Evolutionary conservation across 2,797 vertebrate genomes (phyloP).

Genomic region (Eulemur coronatus): DNA sequence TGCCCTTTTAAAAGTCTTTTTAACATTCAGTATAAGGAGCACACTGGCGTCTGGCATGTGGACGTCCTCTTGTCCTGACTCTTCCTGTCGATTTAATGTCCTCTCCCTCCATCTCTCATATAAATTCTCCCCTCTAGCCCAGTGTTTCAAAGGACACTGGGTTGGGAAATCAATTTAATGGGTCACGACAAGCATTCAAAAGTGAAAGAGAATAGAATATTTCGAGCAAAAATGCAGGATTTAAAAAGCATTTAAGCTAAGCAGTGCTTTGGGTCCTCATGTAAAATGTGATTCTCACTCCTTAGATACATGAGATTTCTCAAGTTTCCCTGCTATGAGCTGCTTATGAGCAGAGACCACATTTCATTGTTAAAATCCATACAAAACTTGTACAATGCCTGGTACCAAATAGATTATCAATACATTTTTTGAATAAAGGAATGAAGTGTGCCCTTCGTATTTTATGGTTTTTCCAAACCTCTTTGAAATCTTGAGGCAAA

Average conservation of each 20-base stretch:
- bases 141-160: background rate
- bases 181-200: background rate
- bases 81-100: background rate
- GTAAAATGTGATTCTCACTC: fast-evolving
- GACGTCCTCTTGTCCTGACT: fast-evolving
- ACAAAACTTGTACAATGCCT: background rate
- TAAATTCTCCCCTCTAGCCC: background rate
- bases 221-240: background rate
- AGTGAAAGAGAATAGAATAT: background rate
- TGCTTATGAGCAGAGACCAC: background rate
- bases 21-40: fast-evolving
- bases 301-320: background rate
- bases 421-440: background rate
- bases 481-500: background rate
- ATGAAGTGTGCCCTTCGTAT: background rate
- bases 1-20: background rate
- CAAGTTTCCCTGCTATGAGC: background rate
- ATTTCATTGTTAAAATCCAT: background rate
- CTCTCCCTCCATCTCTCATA: too few species aligned
- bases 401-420: background rate
- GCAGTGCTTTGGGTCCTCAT: background rate
- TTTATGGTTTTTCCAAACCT: background rate
- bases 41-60: fast-evolving
- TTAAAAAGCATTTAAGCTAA: background rate
- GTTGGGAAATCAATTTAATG: background rate